These are phyloP conservation scores for Diarsia mendica DNA, from an alignment of 2,888 invertebrate genomes.

Conservation along the genomic window DNA sequence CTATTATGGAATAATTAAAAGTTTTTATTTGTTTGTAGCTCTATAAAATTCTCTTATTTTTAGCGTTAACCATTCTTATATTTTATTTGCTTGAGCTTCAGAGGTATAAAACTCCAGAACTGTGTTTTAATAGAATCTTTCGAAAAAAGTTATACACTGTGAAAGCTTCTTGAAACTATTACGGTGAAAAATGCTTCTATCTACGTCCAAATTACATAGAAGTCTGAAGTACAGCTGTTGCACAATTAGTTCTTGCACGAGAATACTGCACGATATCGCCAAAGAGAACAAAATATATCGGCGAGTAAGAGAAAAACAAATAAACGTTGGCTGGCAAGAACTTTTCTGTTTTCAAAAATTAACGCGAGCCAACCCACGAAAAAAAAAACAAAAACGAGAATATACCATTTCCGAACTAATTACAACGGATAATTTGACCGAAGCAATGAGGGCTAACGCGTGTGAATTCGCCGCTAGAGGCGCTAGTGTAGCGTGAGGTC, in stretches of 20 bases:
- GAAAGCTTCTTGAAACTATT: not conserved
- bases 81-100: too few species aligned
- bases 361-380: slow-evolving; percentile 5
- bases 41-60: too few species aligned
- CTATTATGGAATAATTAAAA: not conserved
- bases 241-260: not conserved
- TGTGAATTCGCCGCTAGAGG: too few species aligned
- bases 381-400: slow-evolving; percentile 23
- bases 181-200: not conserved
- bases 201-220: not conserved
- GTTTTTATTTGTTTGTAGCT: too few species aligned
- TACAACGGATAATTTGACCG: slow-evolving; percentile 47
- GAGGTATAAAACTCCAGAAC: too few species aligned
- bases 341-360: slow-evolving; percentile 34
- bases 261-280: not conserved
- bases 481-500: too few species aligned
- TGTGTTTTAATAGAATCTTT: too few species aligned
- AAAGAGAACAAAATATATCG: slow-evolving; percentile 13
- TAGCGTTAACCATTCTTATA: too few species aligned
- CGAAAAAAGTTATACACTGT: too few species aligned
- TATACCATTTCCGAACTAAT: slow-evolving; percentile 46
- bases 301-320: slow-evolving; percentile 8
- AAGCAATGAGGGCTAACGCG: too few species aligned
- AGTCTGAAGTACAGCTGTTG: not conserved
- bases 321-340: slow-evolving; percentile 4